Base-by-base conservation (phyloP, 2,888 invertebrate species). In the Mycalesis mineus region DNA sequence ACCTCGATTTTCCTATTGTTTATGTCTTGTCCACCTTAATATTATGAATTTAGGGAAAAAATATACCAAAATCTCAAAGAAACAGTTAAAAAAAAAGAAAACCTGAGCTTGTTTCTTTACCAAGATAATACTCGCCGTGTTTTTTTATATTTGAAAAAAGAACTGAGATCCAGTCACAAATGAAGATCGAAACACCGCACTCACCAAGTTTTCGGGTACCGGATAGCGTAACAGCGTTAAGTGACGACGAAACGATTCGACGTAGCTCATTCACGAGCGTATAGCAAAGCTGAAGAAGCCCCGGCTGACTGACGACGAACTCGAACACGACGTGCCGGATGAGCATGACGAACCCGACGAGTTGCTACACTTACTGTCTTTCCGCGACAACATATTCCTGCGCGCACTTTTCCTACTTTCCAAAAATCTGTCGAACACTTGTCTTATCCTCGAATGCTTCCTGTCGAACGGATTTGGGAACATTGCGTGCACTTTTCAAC, bases 391-490 rank as follows among this genome's bases (percentile, higher is more conserved):
- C 0, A 65, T 75, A 69, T 75, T 75, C 64, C 75, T 79, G n/a
- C 65, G 67, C 48, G 66, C 67, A 63, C 65, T 68, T 17, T 67
- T 65, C 61, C 67, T 77, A n/a, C 71, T 88, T 55, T 89, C 91
- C 66, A 93, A 80, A 58, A 93, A 76, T 57, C 91, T 89, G 70
- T 93, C 93, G 67, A 93, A 77, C 68, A 93, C 91, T 77, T 93
- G 93, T 60, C 93, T 90, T 69, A 93, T 93, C 44, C 92, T 92
- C 60, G 92, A 93, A 79, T 93, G 93, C 73, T 93, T 93, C 74
- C 93, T 90, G 68, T 93, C 92, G 77, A 93, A 92, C 66, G 93
- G 93, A 75, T 93, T 93, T 17, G 93, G 93, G 79, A 91, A 93
- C 93, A 93, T 93, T 36, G 36, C 36, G 11, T 36, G 11, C 36